Conservation (phyloP, 2,797 vertebrate genomes). For the Trachops cirrhosus region DNA sequence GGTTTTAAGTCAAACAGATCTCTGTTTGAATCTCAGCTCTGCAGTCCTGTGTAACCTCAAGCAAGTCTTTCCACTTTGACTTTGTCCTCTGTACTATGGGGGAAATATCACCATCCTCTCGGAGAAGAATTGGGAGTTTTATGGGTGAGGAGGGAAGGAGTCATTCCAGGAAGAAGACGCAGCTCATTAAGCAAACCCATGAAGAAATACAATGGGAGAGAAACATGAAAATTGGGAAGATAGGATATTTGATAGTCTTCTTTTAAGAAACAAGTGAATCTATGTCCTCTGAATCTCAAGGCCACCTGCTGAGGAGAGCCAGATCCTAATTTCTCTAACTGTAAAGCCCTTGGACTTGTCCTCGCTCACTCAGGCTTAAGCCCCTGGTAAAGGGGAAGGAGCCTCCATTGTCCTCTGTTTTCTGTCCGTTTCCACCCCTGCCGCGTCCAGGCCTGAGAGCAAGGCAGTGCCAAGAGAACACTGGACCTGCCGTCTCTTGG, state of each 20-base stretch:
- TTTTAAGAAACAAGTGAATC: not conserved
- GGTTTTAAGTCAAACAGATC: not conserved
- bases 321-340: not conserved
- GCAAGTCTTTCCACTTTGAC: not conserved
- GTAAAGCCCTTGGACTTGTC: not conserved
- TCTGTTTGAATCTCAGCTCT: not conserved
- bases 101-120: not conserved
- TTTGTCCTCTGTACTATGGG: not conserved
- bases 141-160: not conserved
- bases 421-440: not conserved
- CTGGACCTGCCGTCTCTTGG: not conserved
- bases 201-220: accelerated
- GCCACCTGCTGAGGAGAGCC: not conserved
- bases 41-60: not conserved
- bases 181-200: not conserved
- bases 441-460: not conserved
- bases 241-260: not conserved
- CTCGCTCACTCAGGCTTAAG: not conserved
- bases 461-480: not conserved
- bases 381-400: not conserved
- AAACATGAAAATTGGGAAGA: not conserved
- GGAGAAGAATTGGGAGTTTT: not conserved
- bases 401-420: not conserved
- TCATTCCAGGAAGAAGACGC: not conserved
- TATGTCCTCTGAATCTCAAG: not conserved